Conservation (phyloP, 2,113 vertebrate genomes). For the Cebus imitator region DNA sequence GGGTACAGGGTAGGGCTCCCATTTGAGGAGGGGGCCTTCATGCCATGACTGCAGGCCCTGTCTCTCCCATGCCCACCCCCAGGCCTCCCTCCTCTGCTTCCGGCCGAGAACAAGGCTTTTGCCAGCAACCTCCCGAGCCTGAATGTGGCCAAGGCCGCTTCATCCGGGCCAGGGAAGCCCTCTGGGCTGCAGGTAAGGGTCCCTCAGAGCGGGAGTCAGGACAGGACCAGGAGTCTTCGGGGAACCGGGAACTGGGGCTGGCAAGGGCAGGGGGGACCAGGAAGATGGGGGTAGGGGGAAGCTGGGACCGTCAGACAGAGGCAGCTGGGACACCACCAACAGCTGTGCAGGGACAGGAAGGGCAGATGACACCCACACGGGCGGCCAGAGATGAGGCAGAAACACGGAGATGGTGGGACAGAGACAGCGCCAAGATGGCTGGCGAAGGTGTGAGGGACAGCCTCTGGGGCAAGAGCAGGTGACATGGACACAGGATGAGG, state of each 20-base stretch:
- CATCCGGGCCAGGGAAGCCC: slow-evolving; percentile 51
- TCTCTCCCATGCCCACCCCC: neutral
- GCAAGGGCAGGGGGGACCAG: neutral
- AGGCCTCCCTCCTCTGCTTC: slow-evolving; percentile 78
- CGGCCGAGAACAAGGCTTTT: slow-evolving; percentile 89
- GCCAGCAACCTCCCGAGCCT: slow-evolving; percentile 78
- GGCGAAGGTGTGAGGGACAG: fast-evolving
- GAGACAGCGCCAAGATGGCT: fast-evolving
- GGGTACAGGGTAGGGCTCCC: neutral
- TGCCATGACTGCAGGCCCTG: neutral
- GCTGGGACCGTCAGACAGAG: neutral
- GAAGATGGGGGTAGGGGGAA: neutral
- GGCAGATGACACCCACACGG: neutral
- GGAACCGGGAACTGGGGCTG: neutral
- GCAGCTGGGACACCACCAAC: neutral
- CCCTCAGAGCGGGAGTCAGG: fast-evolving
- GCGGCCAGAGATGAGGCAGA: neutral
- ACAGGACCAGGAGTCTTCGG: neutral
- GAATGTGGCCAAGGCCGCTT: slow-evolving; percentile 74
- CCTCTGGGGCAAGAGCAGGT: neutral
- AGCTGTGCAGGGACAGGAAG: neutral
- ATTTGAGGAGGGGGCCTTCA: fast-evolving
- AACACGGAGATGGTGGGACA: fast-evolving
- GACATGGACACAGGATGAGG: neutral
- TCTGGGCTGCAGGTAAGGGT: slow-evolving; percentile 67